Base-by-base conservation (phyloP, 2,113 vertebrate genomes). In the Henicopernis longicauda region DNA sequence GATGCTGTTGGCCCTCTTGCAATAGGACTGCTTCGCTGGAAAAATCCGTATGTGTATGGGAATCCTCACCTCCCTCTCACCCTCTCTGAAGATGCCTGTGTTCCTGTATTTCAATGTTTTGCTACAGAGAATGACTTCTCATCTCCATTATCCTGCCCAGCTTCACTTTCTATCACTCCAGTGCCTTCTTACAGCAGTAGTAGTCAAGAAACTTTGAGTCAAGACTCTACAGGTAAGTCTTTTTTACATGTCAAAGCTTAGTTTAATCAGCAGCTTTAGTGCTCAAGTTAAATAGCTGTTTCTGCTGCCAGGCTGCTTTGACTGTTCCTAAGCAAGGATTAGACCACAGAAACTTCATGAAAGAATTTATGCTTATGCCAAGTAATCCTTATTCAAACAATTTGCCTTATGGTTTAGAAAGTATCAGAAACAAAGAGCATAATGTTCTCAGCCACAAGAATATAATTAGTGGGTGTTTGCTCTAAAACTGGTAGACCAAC, bases 141-240 rank as follows among this genome's bases (percentile, higher is more conserved):
- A 4, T 98, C 98, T 65, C 98, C 98, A 5, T 93, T 98, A 84
- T 99, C 99, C 80, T 99, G 99, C 81, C 99, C 99, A 25, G 98
- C 99, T 19, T 99, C 99, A 1, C 97, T 99, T 84, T 99, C 99
- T 82, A 96, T 99, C 97, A 99, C 98, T 89, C 99, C 99, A 44
- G 98, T 99, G 98, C 98, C 98, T 98, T 99, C 98, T 70, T 98
- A 96, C 91, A 98, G 97, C 76, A 98, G 98, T 49, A 99, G 98
- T 55, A 99, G 99, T 90, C 98, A 99, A 98, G 99, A 99, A 90
- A 99, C 98, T 11, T 97, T 99, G 89, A 99, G 98, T 67, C 98
- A 99, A 94, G 98, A 98, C 83, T 98, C 97, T 32, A 98, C 98
- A 86, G 98, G 99, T 99, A 98, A 97, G 95, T 71, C 15, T 59